phyloP scores from a whole-genome alignment of 2,888 invertebrate species.

The Odontomyia ornata region DNA sequence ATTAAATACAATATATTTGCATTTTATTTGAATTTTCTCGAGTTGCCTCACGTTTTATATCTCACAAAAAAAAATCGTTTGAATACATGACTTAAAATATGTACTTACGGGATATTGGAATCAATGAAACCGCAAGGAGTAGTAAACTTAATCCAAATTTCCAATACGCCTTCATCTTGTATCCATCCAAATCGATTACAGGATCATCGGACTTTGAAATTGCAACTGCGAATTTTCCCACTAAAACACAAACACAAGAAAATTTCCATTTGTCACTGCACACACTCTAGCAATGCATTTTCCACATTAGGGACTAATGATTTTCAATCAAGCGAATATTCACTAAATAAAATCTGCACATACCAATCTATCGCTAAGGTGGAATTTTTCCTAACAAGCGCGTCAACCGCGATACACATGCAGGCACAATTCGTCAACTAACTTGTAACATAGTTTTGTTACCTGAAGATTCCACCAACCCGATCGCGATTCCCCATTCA shows the following conservation, averaged over 20 bases:
- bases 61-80: no score
- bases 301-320: neutral
- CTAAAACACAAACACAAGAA: constrained; percentile 14
- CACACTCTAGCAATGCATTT: neutral
- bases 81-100: no score
- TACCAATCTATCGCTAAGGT: neutral
- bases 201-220: constrained; percentile 39
- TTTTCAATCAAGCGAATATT: neutral
- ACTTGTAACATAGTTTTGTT: neutral
- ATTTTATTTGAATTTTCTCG: no score
- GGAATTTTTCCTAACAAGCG: neutral
- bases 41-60: no score
- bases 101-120: constrained; percentile 56
- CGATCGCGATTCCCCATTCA: neutral
- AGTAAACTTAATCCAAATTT: constrained; percentile 5
- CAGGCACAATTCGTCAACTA: neutral
- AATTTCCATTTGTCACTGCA: constrained; percentile 29
- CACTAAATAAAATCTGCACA: neutral
- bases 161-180: constrained; percentile 21
- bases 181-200: neutral
- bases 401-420: neutral
- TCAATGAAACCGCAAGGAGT: neutral
- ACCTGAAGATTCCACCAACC: neutral
- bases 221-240: constrained; percentile 14
- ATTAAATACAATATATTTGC: no score